These are phyloP conservation scores for Upupa epops DNA, from an alignment of 2,113 vertebrate genomes.

Conservation along the genomic window DNA sequence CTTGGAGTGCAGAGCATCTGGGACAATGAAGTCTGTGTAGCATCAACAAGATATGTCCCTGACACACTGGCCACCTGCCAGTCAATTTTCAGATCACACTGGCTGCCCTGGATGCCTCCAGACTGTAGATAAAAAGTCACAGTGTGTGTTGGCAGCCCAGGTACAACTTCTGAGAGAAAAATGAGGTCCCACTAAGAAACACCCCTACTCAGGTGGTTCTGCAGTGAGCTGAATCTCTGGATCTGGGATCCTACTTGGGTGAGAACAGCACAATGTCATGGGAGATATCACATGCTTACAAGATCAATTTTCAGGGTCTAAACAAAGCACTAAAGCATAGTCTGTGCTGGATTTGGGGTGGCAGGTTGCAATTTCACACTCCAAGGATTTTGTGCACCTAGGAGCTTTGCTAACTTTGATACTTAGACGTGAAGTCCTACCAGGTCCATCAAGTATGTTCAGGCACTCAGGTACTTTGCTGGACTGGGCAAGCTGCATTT, in stretches of 20 bases:
- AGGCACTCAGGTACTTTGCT: background rate
- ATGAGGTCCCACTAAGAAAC: background rate
- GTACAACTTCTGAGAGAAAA: background rate
- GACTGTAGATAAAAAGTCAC: background rate
- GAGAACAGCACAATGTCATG: accelerated
- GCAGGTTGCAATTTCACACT: background rate
- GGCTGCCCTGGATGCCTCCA: background rate
- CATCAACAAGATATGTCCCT: background rate
- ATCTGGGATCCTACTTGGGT: background rate
- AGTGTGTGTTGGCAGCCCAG: background rate
- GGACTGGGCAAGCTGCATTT: background rate
- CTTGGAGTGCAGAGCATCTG: background rate
- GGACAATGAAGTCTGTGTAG: background rate
- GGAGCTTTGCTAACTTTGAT: background rate
- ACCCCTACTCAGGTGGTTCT: background rate
- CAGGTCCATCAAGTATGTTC: background rate
- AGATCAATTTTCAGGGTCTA: background rate
- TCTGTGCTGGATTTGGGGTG: background rate
- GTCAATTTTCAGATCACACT: background rate
- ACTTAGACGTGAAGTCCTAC: background rate
- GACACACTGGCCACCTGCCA: background rate
- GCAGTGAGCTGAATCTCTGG: background rate
- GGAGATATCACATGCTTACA: accelerated
- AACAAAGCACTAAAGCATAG: background rate
- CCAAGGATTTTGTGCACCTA: background rate